Base-by-base conservation (phyloP, 2,888 invertebrate species). In the Lathronympha strigana region DNA sequence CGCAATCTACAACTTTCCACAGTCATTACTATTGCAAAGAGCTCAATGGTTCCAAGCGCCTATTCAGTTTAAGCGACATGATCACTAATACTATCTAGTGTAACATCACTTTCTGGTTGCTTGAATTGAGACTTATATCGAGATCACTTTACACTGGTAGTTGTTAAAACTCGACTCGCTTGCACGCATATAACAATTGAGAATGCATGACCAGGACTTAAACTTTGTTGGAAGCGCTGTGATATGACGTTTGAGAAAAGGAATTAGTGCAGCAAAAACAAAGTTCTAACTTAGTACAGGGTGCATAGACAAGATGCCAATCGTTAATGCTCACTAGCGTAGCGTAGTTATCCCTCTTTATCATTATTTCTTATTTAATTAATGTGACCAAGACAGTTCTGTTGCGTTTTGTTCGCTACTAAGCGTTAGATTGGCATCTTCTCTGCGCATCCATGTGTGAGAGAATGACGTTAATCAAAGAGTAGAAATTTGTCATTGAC, bases 1-100 rank as follows among this genome's bases (percentile, higher is more conserved):
- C 67, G 58, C 67, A 67, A 67, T 67, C 67, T 53, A 57, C 51
- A 67, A 67, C 57, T 67, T 63, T 63, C 63, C 62, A 45, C 67
- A 57, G 63, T 63, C 62, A 67, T 67, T 67, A 67, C 67, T 67
- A 67, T 67, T 67, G 63, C 58, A 67, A 51, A 36, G 45, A 51
- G 58, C 43, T 53, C 38, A 1, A 5, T 2, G 6, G 13, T 47
- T 47, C 47, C 6, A 23, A 23, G 23, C 47, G 21, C 23, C 11
- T 2, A 1, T n/a, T 23, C 3, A 23, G 23, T 8, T 23, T 17
- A 4, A 47, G 23, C 23, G 47, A 47, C 5, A 5, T 2, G 47
- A 25, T 47, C n/a, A 2, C 13, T 47, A 3, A 1, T 1, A n/a
- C 13, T 21, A 23, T 5, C 23, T 6, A 23, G 45, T 47, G 45